Evolutionary conservation across 1,140 invertebrate genomes (phyloP).

Genomic region (Ctenoplectra terminalis): DNA sequence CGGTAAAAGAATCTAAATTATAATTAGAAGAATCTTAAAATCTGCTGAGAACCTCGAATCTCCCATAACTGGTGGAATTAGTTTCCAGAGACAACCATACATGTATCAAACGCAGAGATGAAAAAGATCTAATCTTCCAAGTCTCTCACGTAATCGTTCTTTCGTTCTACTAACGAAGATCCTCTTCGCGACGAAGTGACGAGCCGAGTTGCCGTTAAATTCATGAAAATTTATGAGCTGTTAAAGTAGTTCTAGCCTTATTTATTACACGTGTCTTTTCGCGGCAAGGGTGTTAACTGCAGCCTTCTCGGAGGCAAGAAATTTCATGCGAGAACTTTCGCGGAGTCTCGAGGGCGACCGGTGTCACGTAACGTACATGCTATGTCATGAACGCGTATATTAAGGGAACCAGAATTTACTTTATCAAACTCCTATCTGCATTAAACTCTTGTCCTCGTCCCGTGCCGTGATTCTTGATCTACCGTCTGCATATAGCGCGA

Average conservation of each 20-base stretch:
- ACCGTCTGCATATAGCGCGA: too few relatives aligned
- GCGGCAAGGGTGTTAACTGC: slow-evolving; percentile 22
- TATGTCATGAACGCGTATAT: slow-evolving; percentile 25
- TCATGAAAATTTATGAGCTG: slow-evolving; percentile 30
- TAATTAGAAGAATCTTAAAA: too few relatives aligned
- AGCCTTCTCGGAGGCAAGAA: slow-evolving; percentile 39
- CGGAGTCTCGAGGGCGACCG: slow-evolving; percentile 18
- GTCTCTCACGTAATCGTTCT: not conserved
- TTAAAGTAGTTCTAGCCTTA: not conserved
- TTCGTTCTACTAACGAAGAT: not conserved
- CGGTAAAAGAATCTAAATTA: too few relatives aligned
- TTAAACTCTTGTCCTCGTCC: not conserved
- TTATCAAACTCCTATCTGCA: slow-evolving; percentile 37
- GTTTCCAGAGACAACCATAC: too few relatives aligned
- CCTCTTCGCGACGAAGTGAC: not conserved
- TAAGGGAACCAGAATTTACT: slow-evolving; percentile 51
- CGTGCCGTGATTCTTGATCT: slow-evolving; percentile 12
- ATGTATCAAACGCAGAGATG: not conserved
- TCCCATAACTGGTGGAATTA: too few relatives aligned
- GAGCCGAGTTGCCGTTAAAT: not conserved
- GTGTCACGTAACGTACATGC: slow-evolving; percentile 43
- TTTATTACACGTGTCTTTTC: slow-evolving; percentile 48
- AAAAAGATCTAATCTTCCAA: not conserved
- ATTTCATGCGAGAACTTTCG: slow-evolving; percentile 51
- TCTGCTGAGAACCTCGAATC: too few relatives aligned